Evolutionary conservation across 1,140 invertebrate species (phyloP).

Genomic region (Habropoda laboriosa): DNA sequence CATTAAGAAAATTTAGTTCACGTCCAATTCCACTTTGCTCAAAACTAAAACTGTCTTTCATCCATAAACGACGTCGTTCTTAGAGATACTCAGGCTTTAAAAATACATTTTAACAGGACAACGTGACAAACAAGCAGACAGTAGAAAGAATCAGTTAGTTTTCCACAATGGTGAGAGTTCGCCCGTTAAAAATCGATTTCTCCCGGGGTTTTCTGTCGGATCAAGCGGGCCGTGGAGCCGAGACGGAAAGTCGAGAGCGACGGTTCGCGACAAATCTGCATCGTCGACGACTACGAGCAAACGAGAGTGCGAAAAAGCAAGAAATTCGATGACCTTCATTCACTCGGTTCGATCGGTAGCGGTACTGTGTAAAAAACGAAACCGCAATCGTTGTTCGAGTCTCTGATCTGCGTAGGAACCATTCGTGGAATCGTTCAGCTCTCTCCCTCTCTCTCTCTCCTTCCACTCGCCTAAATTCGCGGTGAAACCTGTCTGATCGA

Average conservation of each 20-base stretch:
- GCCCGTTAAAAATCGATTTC: conserved; percentile 55
- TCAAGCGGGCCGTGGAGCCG: conserved; percentile 34
- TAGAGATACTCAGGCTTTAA: too few relatives aligned
- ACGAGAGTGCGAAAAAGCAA: conserved; percentile 63
- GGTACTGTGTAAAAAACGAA: conserved; percentile 52
- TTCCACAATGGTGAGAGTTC: conserved; percentile 26
- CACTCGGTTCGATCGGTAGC: conserved; percentile 42
- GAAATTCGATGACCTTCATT: conserved; percentile 65
- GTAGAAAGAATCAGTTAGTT: conserved; percentile 6
- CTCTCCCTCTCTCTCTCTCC: not conserved
- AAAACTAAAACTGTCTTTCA: too few relatives aligned
- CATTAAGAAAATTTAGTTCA: too few relatives aligned
- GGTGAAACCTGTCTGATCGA: conserved; percentile 23
- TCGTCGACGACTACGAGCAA: conserved; percentile 38
- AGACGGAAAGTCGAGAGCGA: conserved; percentile 54
- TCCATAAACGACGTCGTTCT: not conserved
- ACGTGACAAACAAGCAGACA: not conserved
- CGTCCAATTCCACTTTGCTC: too few relatives aligned
- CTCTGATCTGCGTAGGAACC: conserved; percentile 48
- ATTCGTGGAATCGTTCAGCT: conserved; percentile 28
- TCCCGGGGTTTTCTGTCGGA: conserved; percentile 31
- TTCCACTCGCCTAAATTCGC: conserved; percentile 9
- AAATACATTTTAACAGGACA: too few relatives aligned
- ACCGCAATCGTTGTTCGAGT: conserved; percentile 53
- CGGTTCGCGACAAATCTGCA: conserved; percentile 58